These are phyloP conservation scores for Monopis laevigella DNA, from an alignment of 2,888 invertebrate genomes.

Conservation along the genomic window DNA sequence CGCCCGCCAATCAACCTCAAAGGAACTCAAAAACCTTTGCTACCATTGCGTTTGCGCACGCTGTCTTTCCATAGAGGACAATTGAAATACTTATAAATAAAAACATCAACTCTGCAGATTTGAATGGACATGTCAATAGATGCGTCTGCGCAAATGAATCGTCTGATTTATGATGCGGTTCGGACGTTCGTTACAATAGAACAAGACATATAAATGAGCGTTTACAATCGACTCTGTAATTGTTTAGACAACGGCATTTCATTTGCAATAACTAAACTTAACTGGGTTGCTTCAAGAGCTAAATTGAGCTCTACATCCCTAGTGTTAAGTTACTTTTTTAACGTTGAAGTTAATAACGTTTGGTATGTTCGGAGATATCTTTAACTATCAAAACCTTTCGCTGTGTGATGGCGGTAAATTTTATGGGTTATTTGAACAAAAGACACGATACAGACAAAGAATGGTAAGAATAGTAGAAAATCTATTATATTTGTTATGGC, in stretches of 20 bases:
- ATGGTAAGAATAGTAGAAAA: conserved; percentile 8
- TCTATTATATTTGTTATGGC: conserved; percentile 4
- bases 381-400: conserved; percentile 9
- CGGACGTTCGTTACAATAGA: conserved; percentile 55
- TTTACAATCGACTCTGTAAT: conserved; percentile 58
- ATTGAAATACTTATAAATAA: conserved; percentile 49
- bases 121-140: conserved; percentile 53
- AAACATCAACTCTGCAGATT: conserved; percentile 41
- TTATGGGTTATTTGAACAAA: conserved; percentile 10
- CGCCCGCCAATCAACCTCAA: conserved; percentile 5
- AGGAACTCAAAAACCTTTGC: not conserved
- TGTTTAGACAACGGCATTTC: conserved; percentile 56
- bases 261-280: conserved; percentile 22
- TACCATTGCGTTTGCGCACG: conserved; percentile 5
- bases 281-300: conserved; percentile 15
- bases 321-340: not conserved
- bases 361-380: conserved; percentile 1
- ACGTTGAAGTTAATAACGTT: too few relatives aligned
- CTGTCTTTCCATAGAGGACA: conserved; percentile 25
- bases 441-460: conserved; percentile 6
- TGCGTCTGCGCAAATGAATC: conserved; percentile 32
- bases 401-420: conserved; percentile 6
- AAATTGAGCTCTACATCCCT: not conserved
- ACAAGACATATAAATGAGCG: conserved; percentile 61
- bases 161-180: conserved; percentile 62